Evolutionary conservation across 2,888 invertebrate species (phyloP).

Genomic region (Calliopum simillimum): DNA sequence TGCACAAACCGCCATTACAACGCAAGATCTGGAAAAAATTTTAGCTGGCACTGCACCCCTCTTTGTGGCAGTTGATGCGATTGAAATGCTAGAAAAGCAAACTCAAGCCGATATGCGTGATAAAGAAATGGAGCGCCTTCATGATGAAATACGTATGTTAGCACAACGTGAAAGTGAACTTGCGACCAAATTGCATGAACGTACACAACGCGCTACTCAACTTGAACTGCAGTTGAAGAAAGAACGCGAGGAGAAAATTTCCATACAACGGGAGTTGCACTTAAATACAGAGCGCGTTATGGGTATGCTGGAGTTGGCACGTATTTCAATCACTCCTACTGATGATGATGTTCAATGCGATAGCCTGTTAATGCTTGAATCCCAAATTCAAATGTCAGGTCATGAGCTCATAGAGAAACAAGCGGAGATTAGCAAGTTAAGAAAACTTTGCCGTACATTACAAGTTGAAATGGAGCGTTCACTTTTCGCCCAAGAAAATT

Average conservation of each 20-base stretch:
- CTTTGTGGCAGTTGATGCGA: conserved; percentile 63
- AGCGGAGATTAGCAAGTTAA: conserved; percentile 78
- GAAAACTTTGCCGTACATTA: conserved; percentile 77
- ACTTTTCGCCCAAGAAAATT: conserved; percentile 74
- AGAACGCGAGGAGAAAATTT: conserved; percentile 79
- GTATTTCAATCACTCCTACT: conserved; percentile 62
- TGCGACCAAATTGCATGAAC: conserved; percentile 67
- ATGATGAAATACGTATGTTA: conserved; percentile 71
- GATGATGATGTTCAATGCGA: conserved; percentile 68
- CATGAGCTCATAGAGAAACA: conserved; percentile 81
- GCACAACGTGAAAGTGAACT: conserved; percentile 74
- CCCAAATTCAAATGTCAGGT: conserved; percentile 79
- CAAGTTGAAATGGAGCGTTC: conserved; percentile 79
- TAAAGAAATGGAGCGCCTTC: conserved; percentile 73
- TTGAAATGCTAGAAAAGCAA: conserved; percentile 70
- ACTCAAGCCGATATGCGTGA: conserved; percentile 77
- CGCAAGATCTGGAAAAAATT: conserved; percentile 78
- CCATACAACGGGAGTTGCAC: conserved; percentile 79
- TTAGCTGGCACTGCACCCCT: conserved; percentile 71
- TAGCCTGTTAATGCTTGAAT: conserved; percentile 81
- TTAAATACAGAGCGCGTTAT: conserved; percentile 80
- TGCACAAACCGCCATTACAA: conserved; percentile 81
- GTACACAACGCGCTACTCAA: conserved; percentile 68
- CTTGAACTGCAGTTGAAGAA: conserved; percentile 74
- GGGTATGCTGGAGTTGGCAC: conserved; percentile 70